Conservation (phyloP, 2,113 vertebrate genomes). For the Megalops atlanticus region DNA sequence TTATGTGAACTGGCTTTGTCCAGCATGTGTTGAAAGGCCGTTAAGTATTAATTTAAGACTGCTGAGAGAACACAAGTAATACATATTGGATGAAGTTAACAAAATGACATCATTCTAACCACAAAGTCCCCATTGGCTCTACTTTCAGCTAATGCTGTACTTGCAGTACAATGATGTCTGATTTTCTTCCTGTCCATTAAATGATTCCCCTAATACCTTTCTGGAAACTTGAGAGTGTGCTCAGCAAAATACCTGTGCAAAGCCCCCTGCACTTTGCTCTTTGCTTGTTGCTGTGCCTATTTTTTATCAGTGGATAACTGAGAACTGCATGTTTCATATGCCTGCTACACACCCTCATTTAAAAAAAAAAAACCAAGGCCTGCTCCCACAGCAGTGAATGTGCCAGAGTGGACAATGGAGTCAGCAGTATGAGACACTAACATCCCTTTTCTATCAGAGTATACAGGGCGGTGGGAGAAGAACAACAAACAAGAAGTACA, state of each 20-base stretch:
- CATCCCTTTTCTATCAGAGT: too few relatives aligned
- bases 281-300: neutral
- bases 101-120: constrained; percentile 36
- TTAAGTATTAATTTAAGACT: constrained; percentile 19
- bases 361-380: too few relatives aligned
- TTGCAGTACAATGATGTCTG: constrained; percentile 14
- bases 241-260: neutral
- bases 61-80: constrained; percentile 16
- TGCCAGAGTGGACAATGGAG: too few relatives aligned
- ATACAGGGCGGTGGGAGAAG: too few relatives aligned
- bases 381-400: too few relatives aligned
- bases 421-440: too few relatives aligned
- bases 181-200: neutral
- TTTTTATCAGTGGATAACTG: constrained; percentile 13
- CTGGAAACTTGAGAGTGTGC: constrained; percentile 2
- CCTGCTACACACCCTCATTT: too few relatives aligned
- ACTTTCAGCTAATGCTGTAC: too few relatives aligned
- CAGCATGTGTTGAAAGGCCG: neutral
- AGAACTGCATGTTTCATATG: constrained; percentile 9
- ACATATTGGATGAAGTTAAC: constrained; percentile 34
- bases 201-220: neutral
- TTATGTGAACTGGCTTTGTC: neutral
- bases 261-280: constrained; percentile 15
- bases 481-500: too few relatives aligned
- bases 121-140: neutral